These are phyloP conservation scores for Hyposmocoma kahamanoa DNA, from an alignment of 1,140 invertebrate genomes.

Conservation along the genomic window DNA sequence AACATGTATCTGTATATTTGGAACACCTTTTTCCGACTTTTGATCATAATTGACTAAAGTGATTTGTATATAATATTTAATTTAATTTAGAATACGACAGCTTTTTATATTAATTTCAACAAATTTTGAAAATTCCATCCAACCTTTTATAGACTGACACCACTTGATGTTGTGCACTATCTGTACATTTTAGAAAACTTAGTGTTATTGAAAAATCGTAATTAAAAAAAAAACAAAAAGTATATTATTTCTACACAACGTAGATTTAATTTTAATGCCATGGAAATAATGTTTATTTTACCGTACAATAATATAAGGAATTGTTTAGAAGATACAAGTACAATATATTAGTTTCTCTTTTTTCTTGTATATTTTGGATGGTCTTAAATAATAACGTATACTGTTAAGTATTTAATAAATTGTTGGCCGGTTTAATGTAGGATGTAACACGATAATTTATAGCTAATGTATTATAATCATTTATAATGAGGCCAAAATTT, in stretches of 20 bases:
- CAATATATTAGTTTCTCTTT: conserved; percentile 32
- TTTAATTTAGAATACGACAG: too few relatives aligned
- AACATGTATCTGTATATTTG: too few relatives aligned
- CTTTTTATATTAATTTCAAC: conserved; percentile 21
- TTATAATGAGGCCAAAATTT: conserved; percentile 44
- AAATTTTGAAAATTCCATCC: conserved; percentile 60
- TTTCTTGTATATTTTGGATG: conserved; percentile 66
- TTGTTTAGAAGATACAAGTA: conserved; percentile 44
- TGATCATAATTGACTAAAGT: too few relatives aligned
- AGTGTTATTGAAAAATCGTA: conserved; percentile 36
- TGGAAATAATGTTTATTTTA: conserved; percentile 14
- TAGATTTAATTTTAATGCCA: conserved; percentile 34
- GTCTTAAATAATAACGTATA: conserved; percentile 66
- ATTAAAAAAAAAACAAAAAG: conserved; percentile 31
- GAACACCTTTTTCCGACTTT: too few relatives aligned
- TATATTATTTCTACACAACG: conserved; percentile 34
- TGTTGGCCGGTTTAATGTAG: conserved; percentile 36
- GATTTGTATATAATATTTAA: too few relatives aligned
- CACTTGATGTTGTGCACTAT: conserved; percentile 66
- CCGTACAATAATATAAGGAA: conserved; percentile 33
- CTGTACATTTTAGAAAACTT: conserved; percentile 55
- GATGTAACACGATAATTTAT: conserved; percentile 44
- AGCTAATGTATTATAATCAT: conserved; percentile 24
- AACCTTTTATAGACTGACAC: conserved; percentile 71
- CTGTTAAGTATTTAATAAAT: conserved; percentile 59